Evolutionary conservation across 2,797 vertebrate species (phyloP).

Genomic region (Micropoecilia bifurca): DNA sequence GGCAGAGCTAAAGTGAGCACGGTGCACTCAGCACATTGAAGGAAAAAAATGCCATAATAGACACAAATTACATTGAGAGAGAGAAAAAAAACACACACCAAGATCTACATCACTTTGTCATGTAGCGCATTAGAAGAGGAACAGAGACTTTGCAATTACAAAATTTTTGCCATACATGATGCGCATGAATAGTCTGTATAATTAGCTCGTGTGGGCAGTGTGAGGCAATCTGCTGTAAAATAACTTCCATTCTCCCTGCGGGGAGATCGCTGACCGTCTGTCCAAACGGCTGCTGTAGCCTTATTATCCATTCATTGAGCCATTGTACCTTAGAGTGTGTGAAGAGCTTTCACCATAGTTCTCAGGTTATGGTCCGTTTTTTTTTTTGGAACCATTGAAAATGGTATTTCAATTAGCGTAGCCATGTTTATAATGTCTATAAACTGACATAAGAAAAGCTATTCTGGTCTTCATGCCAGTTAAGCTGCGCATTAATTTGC

Average conservation of each 20-base stretch:
- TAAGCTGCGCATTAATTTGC: neutral
- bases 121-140: slow-evolving; percentile 51
- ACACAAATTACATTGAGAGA: slow-evolving; percentile 30
- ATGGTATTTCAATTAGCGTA: neutral
- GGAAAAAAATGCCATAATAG: slow-evolving; percentile 39
- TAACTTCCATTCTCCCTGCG: slow-evolving; percentile 67
- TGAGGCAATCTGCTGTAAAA: slow-evolving; percentile 76
- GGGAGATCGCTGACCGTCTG: slow-evolving; percentile 72
- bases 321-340: slow-evolving; percentile 44
- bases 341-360: slow-evolving; percentile 31
- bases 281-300: slow-evolving; percentile 56
- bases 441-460: neutral
- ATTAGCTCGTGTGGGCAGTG: slow-evolving; percentile 77
- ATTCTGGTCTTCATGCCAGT: neutral
- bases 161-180: slow-evolving; percentile 68
- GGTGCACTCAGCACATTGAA: neutral
- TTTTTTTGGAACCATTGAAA: slow-evolving; percentile 3
- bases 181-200: slow-evolving; percentile 74
- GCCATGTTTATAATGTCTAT: neutral
- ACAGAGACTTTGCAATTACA: slow-evolving; percentile 68
- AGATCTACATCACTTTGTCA: slow-evolving; percentile 53
- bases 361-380: slow-evolving; percentile 12
- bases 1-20: slow-evolving; percentile 15
- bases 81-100: slow-evolving; percentile 8
- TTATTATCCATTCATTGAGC: slow-evolving; percentile 64